Base-by-base conservation (phyloP, 1,140 invertebrate species). In the Aethina tumida region DNA sequence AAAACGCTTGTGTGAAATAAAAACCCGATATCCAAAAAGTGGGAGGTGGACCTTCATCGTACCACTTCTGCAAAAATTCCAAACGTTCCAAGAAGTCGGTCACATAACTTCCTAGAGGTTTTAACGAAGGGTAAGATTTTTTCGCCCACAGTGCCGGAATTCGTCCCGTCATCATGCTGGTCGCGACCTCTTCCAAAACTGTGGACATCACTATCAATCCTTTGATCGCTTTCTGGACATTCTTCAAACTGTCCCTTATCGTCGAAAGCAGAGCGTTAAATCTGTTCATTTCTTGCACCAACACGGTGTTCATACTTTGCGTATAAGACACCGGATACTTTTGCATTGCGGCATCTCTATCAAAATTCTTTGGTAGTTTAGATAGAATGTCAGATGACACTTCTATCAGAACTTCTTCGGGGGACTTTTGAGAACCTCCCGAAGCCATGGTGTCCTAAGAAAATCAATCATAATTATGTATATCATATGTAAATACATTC, bases 1-100 rank as follows among this genome's bases (percentile, higher is more conserved):
- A 67, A 65, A 97, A 97, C 4, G 91, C 90, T 68, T 96, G 91
- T 0, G 92, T 92, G 59, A 95, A 96, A 60, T 82, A 97, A 62
- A 97, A 95, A 12, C 90, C 92, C 0, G 91, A 89, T 18, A 97
- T 64, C 93, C 93, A 97, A 63, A 84, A 95, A 6, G 81, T 75
- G 2, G 65, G 41, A 1, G 92, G 89, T 10, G 84, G 77, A 5
- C 89, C 90, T 42, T 81, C 52, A 9, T 83, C 73, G 47, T 79
- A 85, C 93, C 92, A 96, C 49, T 76, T 69, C 76, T 82, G 79
- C 52, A 84, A 66, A 63, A 82, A 96, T 41, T 74, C 68, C 0
- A 97, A 66, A 47, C 92, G 75, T 3, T 73, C 73, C 0, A 95
- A 51, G 49, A 97, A 82, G 64, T 97, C 92, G 43, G 74, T 77